Evolutionary conservation across 2,888 invertebrate species (phyloP).

Genomic region (Hedychridium roseum): DNA sequence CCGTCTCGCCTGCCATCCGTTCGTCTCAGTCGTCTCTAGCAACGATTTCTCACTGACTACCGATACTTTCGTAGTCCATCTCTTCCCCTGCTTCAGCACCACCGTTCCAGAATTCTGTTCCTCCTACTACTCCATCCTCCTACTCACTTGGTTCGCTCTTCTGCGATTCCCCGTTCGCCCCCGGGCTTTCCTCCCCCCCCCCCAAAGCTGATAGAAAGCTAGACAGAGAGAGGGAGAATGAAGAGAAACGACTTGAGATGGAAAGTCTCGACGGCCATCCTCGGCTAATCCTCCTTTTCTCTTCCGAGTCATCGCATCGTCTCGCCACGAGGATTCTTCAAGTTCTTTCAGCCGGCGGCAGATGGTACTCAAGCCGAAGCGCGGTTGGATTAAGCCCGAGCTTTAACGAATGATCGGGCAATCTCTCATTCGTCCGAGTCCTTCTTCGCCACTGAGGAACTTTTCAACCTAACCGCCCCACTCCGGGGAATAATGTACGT

Average conservation of each 20-base stretch:
- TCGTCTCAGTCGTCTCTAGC: conserved; percentile 10
- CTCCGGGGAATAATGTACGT: no score
- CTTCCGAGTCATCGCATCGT: conserved; percentile 34
- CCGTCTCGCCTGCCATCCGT: conserved; percentile 11
- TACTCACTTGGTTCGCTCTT: conserved; percentile 12
- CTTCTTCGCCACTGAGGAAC: conserved; percentile 2
- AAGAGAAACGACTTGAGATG: conserved; percentile 36
- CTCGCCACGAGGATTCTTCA: conserved; percentile 23
- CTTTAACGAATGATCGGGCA: conserved; percentile 26
- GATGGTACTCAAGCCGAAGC: conserved; percentile 14
- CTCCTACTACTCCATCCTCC: conserved; percentile 19
- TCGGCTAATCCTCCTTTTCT: conserved; percentile 44
- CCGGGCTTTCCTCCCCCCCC: no score
- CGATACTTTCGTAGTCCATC: conserved; percentile 3
- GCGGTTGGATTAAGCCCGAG: conserved; percentile 25
- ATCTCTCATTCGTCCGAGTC: conserved; percentile 4
- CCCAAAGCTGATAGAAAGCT: no score
- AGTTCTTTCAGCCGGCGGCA: conserved; percentile 12
- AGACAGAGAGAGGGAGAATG: conserved; percentile 19
- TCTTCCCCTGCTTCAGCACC: conserved; percentile 5
- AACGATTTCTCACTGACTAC: background rate
- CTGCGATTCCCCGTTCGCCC: background rate
- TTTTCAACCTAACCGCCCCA: no score
- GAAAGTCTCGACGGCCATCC: conserved; percentile 35
- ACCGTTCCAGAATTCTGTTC: conserved; percentile 6